Conservation (phyloP, 2,888 invertebrate genomes). For the Leucania comma region DNA sequence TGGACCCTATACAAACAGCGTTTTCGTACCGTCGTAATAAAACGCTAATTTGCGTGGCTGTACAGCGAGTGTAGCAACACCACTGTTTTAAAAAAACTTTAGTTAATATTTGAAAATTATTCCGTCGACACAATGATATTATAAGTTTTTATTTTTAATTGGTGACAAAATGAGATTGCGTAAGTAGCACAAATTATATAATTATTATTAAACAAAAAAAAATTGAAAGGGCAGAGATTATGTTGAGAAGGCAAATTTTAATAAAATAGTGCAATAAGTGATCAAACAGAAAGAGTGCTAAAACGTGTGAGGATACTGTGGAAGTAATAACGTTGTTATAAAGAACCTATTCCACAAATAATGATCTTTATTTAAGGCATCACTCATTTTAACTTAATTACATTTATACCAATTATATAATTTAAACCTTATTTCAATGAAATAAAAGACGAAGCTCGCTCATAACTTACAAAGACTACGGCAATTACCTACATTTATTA, state of each 20-base stretch:
- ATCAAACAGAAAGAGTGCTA: not conserved
- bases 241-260: not conserved
- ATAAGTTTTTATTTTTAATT: not conserved
- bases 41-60: not conserved
- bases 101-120: conserved; percentile 11
- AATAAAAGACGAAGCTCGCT: not conserved
- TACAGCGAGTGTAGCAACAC: not conserved
- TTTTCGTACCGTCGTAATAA: not conserved
- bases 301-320: conserved; percentile 1
- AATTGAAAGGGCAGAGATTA: not conserved
- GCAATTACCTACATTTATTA: not conserved
- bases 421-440: conserved; percentile 16
- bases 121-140: conserved; percentile 19
- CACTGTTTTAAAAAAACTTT: conserved; percentile 6
- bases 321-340: not conserved
- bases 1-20: not conserved
- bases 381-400: not conserved
- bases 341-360: not conserved
- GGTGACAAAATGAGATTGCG: conserved; percentile 4
- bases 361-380: conserved; percentile 2
- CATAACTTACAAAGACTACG: not conserved
- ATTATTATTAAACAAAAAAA: not conserved
- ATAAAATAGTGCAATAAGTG: not conserved
- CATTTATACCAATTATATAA: not conserved
- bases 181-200: conserved; percentile 35